Percentiles rank a stretch among this genome's conserved stretches.
phyloP scores from a whole-genome alignment of 2,113 vertebrate genomes.

The Laticauda laticaudata region DNA sequence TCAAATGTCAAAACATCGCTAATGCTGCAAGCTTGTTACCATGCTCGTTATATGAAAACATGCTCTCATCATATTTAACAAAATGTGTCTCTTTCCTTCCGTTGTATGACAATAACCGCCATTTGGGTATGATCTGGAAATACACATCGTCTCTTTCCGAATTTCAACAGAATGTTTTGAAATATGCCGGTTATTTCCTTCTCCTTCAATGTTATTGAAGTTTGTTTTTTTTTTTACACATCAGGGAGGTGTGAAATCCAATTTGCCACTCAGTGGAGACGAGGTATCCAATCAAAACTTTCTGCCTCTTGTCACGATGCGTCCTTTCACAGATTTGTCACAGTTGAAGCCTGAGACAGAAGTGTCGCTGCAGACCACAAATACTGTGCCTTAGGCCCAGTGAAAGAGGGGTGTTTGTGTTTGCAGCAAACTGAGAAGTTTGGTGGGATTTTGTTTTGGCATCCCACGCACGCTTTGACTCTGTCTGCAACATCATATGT shows the following conservation, averaged over 20 bases:
- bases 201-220: not conserved
- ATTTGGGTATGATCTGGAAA: not conserved
- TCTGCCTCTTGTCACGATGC: not conserved
- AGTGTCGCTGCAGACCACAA: not conserved
- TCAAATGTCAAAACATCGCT: constrained; percentile 12
- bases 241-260: not conserved
- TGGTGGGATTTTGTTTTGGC: not conserved
- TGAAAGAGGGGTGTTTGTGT: not conserved
- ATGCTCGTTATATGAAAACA: not conserved
- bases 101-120: not conserved
- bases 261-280: not conserved
- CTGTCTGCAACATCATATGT: rapidly evolving
- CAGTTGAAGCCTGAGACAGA: not conserved
- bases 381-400: not conserved
- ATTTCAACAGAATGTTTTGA: constrained; percentile 8
- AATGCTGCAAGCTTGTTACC: not conserved
- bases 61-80: constrained; percentile 21
- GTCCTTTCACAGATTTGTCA: not conserved
- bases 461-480: not conserved
- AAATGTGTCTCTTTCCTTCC: constrained; percentile 16
- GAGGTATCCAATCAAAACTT: not conserved
- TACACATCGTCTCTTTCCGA: not conserved
- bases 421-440: not conserved
- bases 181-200: not conserved
- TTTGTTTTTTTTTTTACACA: not conserved